phyloP scores from a whole-genome alignment of 1,140 invertebrate genomes.

The Apis laboriosa region DNA sequence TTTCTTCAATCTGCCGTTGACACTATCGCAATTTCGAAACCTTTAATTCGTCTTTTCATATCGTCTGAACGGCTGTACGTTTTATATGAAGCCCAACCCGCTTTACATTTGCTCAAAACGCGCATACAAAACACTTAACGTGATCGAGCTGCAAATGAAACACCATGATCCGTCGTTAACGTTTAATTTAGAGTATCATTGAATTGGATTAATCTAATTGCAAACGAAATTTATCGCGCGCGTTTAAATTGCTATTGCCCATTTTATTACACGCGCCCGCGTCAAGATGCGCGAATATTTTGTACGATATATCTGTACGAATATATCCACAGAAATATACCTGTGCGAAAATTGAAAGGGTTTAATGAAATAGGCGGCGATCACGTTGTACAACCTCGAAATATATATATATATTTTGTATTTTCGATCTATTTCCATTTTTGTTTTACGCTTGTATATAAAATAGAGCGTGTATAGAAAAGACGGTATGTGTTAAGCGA shows the following conservation, averaged over 20 bases:
- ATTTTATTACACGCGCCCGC: constrained; percentile 8
- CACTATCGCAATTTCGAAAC: not conserved
- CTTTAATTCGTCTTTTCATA: constrained; percentile 5
- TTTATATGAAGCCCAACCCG: not conserved
- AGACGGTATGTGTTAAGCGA: not conserved
- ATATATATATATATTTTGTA: too few relatives aligned
- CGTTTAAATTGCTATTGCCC: not conserved
- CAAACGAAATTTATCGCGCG: constrained; percentile 7
- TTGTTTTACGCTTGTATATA: not conserved
- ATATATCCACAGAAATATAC: not conserved
- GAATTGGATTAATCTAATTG: constrained; percentile 18
- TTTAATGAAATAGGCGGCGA: constrained; percentile 13
- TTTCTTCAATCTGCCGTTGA: too few relatives aligned
- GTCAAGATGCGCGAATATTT: not conserved
- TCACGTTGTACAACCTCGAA: not conserved
- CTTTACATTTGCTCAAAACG: not conserved
- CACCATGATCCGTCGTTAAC: constrained; percentile 18
- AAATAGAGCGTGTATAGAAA: not conserved
- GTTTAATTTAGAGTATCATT: constrained; percentile 15
- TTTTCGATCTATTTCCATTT: not conserved
- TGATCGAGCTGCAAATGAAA: constrained; percentile 15
- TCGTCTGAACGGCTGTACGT: not conserved
- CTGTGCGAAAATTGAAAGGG: not conserved
- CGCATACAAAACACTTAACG: not conserved
- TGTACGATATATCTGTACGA: not conserved